Conservation (phyloP, 2,888 invertebrate species). For the Lithophane socia region DNA sequence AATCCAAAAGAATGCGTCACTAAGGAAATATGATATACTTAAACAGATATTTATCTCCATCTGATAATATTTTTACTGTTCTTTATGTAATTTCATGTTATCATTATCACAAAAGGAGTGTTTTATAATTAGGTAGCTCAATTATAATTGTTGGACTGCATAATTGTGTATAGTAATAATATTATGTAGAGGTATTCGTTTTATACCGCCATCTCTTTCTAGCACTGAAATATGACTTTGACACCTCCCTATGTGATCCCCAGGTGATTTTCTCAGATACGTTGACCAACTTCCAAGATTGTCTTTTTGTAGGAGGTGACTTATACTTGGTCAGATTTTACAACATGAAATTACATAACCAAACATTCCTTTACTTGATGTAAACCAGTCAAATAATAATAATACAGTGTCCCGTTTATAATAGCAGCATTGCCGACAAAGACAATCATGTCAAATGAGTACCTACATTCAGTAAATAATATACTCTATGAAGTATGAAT, state of each 20-base stretch:
- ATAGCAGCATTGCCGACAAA: background rate
- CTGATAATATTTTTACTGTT: conserved; percentile 21
- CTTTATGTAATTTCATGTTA: conserved; percentile 34
- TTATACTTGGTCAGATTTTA: background rate
- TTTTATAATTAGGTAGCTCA: conserved; percentile 6
- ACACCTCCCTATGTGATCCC: too few relatives aligned
- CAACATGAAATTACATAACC: conserved; percentile 23
- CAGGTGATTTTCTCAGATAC: background rate
- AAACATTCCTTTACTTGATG: background rate
- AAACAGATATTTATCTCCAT: conserved; percentile 28
- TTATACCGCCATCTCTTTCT: background rate
- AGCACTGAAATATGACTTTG: background rate
- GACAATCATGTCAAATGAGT: background rate
- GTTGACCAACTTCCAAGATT: background rate
- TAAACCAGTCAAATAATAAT: conserved; percentile 11
- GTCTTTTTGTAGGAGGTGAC: background rate
- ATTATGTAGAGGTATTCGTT: too few relatives aligned
- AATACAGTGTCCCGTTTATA: background rate
- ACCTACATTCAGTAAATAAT: conserved; percentile 1
- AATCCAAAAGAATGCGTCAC: conserved; percentile 25
- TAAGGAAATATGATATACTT: background rate
- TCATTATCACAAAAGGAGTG: background rate
- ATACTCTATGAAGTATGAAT: background rate
- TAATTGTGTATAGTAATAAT: background rate
- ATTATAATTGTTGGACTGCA: background rate